phyloP scores from a whole-genome alignment of 2,797 vertebrate genomes.

The Microctenopoma stevenorrisi region DNA sequence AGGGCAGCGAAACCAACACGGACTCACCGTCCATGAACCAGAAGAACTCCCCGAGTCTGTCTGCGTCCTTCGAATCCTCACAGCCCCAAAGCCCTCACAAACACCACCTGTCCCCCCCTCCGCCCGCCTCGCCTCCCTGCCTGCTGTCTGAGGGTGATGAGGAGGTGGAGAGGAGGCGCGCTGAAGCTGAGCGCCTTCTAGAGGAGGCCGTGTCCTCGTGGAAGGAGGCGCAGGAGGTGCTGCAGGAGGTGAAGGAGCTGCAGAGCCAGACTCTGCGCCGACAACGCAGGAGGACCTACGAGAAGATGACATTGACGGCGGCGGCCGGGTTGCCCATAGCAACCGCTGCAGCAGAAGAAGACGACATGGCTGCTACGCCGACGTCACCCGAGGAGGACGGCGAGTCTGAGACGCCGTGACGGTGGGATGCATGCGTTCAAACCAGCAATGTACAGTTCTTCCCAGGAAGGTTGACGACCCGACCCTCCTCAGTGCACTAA shows the following conservation, averaged over 20 bases:
- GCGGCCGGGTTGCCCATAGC: background rate
- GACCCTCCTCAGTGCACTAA: conserved; percentile 46
- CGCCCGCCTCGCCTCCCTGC: conserved; percentile 35
- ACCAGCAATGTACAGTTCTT: conserved; percentile 45
- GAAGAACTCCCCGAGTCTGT: conserved; percentile 31
- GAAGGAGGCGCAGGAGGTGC: conserved; percentile 93
- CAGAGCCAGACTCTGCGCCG: conserved; percentile 90
- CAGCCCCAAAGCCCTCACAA: conserved; percentile 46
- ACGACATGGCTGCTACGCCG: conserved; percentile 62
- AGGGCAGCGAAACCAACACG: conserved; percentile 14
- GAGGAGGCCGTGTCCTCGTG: conserved; percentile 92
- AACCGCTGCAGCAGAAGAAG: conserved; percentile 48
- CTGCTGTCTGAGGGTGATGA: conserved; percentile 62
- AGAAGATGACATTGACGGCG: conserved; percentile 61
- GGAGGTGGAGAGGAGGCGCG: conserved; percentile 83
- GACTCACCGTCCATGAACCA: conserved; percentile 26
- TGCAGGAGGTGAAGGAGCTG: conserved; percentile 94
- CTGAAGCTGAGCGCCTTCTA: conserved; percentile 90
- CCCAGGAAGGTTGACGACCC: conserved; percentile 37
- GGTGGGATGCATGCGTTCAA: conserved; percentile 17
- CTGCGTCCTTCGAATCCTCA: conserved; percentile 50
- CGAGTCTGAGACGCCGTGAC: conserved; percentile 78
- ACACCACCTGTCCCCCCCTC: conserved; percentile 4
- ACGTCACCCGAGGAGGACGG: conserved; percentile 66
- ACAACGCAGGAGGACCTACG: conserved; percentile 75